Evolutionary conservation across 1,140 invertebrate genomes (phyloP), one percentile per base, ranked within the genome.

Genomic region (Ceratosolen fusciceps): DNA sequence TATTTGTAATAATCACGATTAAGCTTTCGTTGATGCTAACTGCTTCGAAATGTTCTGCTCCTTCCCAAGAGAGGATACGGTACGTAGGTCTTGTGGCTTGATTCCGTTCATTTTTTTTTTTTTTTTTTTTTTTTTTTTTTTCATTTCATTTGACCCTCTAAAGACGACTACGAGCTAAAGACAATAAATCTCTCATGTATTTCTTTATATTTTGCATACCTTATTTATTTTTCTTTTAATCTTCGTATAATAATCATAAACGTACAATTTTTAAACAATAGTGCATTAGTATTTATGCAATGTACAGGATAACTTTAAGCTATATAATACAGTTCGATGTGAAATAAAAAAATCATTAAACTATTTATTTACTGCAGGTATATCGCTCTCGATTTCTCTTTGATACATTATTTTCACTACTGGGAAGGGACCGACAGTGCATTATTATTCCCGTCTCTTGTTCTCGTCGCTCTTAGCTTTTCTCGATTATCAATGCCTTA

Each of bases 221-320:
- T 88, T 86, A 88, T 88, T 88, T 88, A 87, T 88, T 86, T 86
- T 87, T 83, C 84, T 87, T 87, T 88, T 86, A 85, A 89, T 88
- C 87, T 88, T 89, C 84, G 84, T 87, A 87, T 88, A 87, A 89
- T 89, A 88, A 89, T 89, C 82, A 87, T 88, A 87, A 90, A 88
- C 86, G 85, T 89, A 90, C 85, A 87, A 85, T 88, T 88, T 67
- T 73, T 85, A 90, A 90, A 89, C 87, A 88, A 90, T 87, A 89
- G 87, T 88, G 88, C 84, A 83, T 83, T 84, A 83, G 78, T 84
- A 65, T 87, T 88, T 87, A 90, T 89, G 87, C 85, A 90, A 90
- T 90, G 88, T 90, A 90, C 88, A 90, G 88, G 86, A 90, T 90
- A 89, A 79, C 83, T 88, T 85, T 88, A 90, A 88, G 88, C 88